These are phyloP conservation scores for Drosophila mimetica DNA, from an alignment of 2,888 invertebrate species.

Conservation along the genomic window DNA sequence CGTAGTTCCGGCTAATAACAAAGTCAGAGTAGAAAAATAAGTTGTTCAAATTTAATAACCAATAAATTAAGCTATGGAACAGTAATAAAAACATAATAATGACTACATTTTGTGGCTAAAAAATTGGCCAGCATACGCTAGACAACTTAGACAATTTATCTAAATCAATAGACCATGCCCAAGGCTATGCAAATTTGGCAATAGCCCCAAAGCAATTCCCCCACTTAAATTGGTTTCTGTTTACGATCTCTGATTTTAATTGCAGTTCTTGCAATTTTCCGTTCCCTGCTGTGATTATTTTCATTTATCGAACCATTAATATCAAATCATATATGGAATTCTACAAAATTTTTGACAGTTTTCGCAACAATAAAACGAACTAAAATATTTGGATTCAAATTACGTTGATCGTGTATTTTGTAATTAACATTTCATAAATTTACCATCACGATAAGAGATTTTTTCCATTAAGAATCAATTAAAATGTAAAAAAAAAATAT, in stretches of 20 bases:
- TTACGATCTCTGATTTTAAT: conserved; percentile 34
- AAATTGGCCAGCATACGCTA: conserved; percentile 1
- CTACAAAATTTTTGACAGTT: conserved; percentile 67
- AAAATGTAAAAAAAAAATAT: conserved; percentile 61
- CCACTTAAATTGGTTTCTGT: conserved; percentile 33
- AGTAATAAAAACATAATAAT: neutral
- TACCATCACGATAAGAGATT: conserved; percentile 72
- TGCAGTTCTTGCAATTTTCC: conserved; percentile 23
- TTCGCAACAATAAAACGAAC: conserved; percentile 57
- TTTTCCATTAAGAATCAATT: conserved; percentile 81
- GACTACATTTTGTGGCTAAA: neutral
- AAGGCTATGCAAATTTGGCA: conserved; percentile 32
- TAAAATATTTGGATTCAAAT: conserved; percentile 52
- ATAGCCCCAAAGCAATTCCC: conserved; percentile 22
- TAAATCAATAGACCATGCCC: conserved; percentile 26
- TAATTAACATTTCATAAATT: conserved; percentile 82
- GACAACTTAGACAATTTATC: conserved; percentile 17
- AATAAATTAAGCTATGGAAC: neutral
- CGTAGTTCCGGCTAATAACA: too few species aligned
- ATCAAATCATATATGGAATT: conserved; percentile 46
- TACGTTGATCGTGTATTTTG: conserved; percentile 53
- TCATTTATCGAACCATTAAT: conserved; percentile 36
- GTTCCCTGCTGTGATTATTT: conserved; percentile 58
- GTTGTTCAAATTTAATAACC: neutral
- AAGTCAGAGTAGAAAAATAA: neutral